These are phyloP conservation scores for Burhinus bistriatus DNA, from an alignment of 2,113 vertebrate genomes.

Conservation along the genomic window DNA sequence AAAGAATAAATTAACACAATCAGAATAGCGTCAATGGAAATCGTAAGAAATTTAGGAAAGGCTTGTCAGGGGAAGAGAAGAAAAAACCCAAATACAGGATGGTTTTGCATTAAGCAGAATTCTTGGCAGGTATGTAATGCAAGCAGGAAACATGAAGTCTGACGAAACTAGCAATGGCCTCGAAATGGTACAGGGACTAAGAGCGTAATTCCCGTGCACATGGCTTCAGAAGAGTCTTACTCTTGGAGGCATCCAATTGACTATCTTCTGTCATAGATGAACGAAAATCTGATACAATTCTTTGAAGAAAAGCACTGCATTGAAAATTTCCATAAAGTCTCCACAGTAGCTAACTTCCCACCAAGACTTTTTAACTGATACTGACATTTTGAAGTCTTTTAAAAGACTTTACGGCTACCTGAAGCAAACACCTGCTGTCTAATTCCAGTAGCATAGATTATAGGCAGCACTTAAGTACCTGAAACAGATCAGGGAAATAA, in stretches of 20 bases:
- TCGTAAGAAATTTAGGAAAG: background rate
- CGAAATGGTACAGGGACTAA: background rate
- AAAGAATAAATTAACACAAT: background rate
- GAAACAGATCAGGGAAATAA: slow-evolving; percentile 1
- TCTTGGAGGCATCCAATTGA: background rate
- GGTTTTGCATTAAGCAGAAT: background rate
- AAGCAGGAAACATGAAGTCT: background rate
- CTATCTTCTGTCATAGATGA: background rate
- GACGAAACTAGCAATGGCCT: background rate
- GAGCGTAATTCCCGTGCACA: background rate
- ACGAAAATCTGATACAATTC: background rate
- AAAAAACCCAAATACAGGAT: background rate
- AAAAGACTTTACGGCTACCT: background rate
- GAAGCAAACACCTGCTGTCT: slow-evolving; percentile 38
- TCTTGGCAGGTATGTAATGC: background rate
- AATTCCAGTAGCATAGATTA: background rate
- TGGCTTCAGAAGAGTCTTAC: background rate
- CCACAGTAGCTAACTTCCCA: background rate
- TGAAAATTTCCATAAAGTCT: slow-evolving; percentile 14
- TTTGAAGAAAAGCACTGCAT: background rate
- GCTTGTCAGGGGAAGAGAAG: background rate
- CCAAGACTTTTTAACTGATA: background rate
- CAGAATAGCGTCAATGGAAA: background rate
- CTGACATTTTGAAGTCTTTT: slow-evolving; percentile 14
- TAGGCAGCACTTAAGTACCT: background rate